Conservation (phyloP, 2,113 vertebrate species). For the Serinus canaria region DNA sequence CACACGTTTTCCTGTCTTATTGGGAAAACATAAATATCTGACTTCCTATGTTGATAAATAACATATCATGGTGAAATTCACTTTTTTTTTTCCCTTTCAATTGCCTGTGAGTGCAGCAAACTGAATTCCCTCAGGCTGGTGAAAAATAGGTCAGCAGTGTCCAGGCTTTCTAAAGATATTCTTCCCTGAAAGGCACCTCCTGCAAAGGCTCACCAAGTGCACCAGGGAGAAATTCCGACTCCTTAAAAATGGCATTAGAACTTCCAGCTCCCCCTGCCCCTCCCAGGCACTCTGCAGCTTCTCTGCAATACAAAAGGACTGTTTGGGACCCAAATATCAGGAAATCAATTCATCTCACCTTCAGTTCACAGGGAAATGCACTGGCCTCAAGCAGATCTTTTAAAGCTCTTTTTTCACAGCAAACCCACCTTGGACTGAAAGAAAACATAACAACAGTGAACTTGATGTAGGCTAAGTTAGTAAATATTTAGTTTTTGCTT, state of each 20-base stretch:
- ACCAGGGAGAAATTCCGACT: background rate
- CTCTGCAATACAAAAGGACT: background rate
- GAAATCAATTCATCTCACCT: background rate
- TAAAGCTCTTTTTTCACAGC: background rate
- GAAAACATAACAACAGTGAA: background rate
- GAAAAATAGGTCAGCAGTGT: slow-evolving; percentile 24
- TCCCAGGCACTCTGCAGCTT: background rate
- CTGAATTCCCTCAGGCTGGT: background rate
- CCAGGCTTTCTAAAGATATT: background rate
- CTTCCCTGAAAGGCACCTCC: background rate
- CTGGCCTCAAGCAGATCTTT: background rate
- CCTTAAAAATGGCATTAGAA: background rate
- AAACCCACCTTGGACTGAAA: background rate
- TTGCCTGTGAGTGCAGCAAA: background rate
- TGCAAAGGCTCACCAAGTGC: background rate
- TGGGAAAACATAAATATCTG: background rate
- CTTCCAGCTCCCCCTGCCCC: background rate
- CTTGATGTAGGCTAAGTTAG: background rate
- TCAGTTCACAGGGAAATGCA: background rate
- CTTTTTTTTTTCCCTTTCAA: background rate
- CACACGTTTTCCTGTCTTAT: background rate
- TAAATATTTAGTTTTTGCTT: slow-evolving; percentile 6
- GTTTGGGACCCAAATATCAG: background rate
- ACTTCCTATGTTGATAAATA: background rate
- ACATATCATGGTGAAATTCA: background rate